Conservation (phyloP, 2,113 vertebrate genomes). For the Enhydra lutris region DNA sequence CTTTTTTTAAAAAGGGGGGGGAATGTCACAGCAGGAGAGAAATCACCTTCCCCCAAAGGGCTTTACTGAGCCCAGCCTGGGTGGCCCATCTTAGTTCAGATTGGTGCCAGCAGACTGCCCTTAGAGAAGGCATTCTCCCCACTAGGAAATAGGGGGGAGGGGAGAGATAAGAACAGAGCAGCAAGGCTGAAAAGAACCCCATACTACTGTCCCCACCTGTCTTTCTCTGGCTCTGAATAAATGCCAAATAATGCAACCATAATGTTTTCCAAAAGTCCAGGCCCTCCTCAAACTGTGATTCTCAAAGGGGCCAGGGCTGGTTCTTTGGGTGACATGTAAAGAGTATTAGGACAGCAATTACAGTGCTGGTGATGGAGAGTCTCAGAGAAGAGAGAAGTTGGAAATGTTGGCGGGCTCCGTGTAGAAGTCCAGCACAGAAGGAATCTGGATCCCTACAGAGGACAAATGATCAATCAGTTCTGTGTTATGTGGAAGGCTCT, state of each 20-base stretch:
- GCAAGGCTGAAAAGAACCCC: background rate
- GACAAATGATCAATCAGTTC: background rate
- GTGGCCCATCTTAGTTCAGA: background rate
- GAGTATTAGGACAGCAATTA: background rate
- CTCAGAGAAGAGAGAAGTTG: background rate
- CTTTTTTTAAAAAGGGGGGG: too few relatives aligned
- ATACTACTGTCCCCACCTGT: fast-evolving
- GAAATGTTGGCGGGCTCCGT: background rate
- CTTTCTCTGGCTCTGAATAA: background rate
- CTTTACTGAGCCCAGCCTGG: background rate
- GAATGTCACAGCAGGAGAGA: background rate
- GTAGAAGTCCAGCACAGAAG: background rate
- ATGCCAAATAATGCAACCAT: background rate
- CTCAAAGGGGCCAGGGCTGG: background rate
- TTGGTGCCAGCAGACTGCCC: background rate
- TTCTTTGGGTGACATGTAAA: background rate
- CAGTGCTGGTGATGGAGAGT: background rate
- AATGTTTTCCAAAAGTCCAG: background rate
- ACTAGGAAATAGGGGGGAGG: background rate
- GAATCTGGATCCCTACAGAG: background rate
- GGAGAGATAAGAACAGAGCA: background rate
- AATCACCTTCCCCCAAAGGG: background rate
- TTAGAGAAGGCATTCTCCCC: background rate
- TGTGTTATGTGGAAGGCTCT: background rate
- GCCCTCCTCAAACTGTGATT: too few relatives aligned